Conservation (phyloP, 2,888 invertebrate species). For the Diplolepis rosae region DNA sequence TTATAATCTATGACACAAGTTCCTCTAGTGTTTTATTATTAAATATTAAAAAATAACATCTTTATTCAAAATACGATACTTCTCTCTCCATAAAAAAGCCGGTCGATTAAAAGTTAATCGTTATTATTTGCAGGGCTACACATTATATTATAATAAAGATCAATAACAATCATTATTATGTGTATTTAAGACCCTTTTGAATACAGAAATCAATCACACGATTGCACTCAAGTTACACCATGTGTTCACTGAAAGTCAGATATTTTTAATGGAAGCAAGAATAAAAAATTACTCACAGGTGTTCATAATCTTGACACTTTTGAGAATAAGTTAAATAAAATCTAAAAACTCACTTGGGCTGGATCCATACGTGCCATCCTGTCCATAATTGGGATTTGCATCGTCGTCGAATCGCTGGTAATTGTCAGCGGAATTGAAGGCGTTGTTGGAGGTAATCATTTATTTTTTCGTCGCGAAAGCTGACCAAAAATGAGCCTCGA, state of each 20-base stretch:
- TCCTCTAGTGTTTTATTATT: no score
- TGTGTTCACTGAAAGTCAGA: neutral
- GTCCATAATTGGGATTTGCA: slow-evolving; percentile 53
- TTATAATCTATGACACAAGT: no score
- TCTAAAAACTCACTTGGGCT: slow-evolving; percentile 62
- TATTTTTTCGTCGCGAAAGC: neutral
- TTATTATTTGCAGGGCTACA: neutral
- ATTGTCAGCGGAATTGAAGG: slow-evolving; percentile 51
- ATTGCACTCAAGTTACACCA: neutral
- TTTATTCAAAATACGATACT: no score
- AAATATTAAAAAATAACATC: neutral
- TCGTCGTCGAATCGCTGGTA: slow-evolving; percentile 67
- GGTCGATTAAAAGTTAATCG: neutral
- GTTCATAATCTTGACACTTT: neutral
- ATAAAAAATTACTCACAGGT: neutral
- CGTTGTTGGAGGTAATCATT: slow-evolving; percentile 55
- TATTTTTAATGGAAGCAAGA: neutral
- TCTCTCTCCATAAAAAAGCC: no score
- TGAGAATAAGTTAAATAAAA: neutral
- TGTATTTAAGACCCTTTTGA: no score
- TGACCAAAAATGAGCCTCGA: neutral
- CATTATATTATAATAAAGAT: neutral
- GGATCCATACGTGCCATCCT: slow-evolving; percentile 57
- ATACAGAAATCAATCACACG: neutral
- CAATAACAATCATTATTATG: neutral